A percentile compares a stretch with the other conserved stretches of the same genome.
Evolutionary conservation across 1,140 invertebrate species (phyloP).

Genomic region (Ladona fulva): DNA sequence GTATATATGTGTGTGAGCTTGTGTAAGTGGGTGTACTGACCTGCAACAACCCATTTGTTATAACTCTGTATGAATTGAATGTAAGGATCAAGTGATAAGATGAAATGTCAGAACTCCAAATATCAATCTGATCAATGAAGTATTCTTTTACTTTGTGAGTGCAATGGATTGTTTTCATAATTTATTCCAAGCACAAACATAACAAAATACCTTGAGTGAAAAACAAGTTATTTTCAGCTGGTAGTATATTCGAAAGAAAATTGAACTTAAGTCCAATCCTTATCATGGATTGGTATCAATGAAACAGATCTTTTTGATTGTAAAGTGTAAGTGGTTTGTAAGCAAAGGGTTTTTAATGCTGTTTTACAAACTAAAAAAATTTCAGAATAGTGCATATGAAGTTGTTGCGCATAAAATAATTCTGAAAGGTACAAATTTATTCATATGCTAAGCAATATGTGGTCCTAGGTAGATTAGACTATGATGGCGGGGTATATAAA

Average conservation of each 20-base stretch:
- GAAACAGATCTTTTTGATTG: neutral
- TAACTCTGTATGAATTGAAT: neutral
- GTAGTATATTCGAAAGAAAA: conserved; percentile 12
- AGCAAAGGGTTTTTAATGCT: conserved; percentile 7
- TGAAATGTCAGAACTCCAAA: conserved; percentile 11
- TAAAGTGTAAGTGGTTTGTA: conserved; percentile 12
- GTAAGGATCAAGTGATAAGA: neutral
- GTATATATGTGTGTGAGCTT: conserved; percentile 11
- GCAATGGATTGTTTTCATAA: conserved; percentile 17
- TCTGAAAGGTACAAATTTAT: conserved; percentile 16
- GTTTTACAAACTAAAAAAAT: neutral
- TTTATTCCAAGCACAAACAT: conserved; percentile 16
- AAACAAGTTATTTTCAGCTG: conserved; percentile 14
- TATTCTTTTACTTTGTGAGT: conserved; percentile 15
- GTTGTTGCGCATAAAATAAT: conserved; percentile 10
- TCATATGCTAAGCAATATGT: conserved; percentile 15
- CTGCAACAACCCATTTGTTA: neutral
- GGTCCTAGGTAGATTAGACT: conserved; percentile 8
- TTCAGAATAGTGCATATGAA: conserved; percentile 7
- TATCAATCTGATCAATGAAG: conserved; percentile 9
- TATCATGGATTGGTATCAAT: neutral
- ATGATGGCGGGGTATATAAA: conserved; percentile 13
- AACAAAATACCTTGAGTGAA: neutral
- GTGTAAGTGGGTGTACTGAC: neutral
- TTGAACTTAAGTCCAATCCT: conserved; percentile 11